Base-by-base conservation (phyloP, 92 coral and sea anemone species). In the Paramuricea clavata region DNA sequence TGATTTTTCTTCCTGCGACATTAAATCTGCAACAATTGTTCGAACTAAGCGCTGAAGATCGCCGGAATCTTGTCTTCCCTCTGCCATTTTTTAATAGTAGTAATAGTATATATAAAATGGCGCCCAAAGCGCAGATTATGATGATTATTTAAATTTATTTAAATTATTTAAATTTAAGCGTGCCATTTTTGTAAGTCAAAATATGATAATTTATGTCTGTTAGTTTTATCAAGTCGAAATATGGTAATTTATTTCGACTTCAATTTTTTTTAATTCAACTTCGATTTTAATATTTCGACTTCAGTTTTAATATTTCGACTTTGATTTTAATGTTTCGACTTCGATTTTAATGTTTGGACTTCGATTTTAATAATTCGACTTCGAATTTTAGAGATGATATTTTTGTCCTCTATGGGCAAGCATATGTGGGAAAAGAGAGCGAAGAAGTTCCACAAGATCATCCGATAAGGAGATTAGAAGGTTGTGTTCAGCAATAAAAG, bases 351-450 rank as follows among this genome's bases (percentile, higher is more conserved):
- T 30, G 12, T 6, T 39, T 32, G 19, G 72, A 65, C 72, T 21
- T 69, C 49, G 44, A n/a, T 6, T 25, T 67, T 67, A 17, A 6
- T 15, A 34, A 25, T 43, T 74, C 57, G 32, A 74, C 47, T 74
- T 23, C 8, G 22, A 26, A 43, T 41, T 43, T 22, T 41, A 2
- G 22, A 6, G 35, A 22, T 74, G 22, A 26, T 74, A 23, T 74
- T 39, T 74, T 74, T 74, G 81, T 74, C 60, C 61, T 7, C 62
- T 8, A 3, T 3, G 81, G 81, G 62, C 81, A 74, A 74, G 59
- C 81, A 74, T 74, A n/a, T n/a, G n/a, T n/a, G n/a, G 78, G 31
- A 36, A 72, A 72, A 72, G 52, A 17, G 78, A 34, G 0, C 12
- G 26, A 5, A 72, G 78, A 72, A 72, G 25, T 43, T 72, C 28